Conservation (phyloP, 2,888 invertebrate species). For the Meteorus colon region DNA sequence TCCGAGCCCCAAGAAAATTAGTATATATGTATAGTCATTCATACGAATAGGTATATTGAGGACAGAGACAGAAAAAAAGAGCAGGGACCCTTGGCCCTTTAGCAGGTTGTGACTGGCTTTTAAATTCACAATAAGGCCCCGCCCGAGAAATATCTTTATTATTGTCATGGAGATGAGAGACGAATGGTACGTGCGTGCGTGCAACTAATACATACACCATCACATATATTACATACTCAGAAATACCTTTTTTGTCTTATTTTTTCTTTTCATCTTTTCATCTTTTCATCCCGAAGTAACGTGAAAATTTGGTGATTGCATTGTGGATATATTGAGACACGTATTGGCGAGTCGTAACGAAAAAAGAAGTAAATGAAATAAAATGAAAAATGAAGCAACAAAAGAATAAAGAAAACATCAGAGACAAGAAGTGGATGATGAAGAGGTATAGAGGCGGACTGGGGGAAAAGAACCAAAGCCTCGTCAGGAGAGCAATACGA, state of each 20-base stretch:
- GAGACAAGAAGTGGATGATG: slow-evolving; percentile 42
- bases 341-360: slow-evolving; percentile 19
- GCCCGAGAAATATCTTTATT: slow-evolving; percentile 67
- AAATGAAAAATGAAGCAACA: slow-evolving; percentile 11
- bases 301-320: slow-evolving; percentile 17
- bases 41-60: slow-evolving; percentile 5
- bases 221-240: neutral
- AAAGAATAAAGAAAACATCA: slow-evolving; percentile 26
- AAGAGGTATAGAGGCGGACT: slow-evolving; percentile 42
- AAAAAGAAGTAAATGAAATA: slow-evolving; percentile 10
- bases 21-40: slow-evolving; percentile 7
- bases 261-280: neutral
- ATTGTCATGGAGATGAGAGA: slow-evolving; percentile 69
- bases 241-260: neutral
- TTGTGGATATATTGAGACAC: slow-evolving; percentile 38
- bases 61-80: slow-evolving; percentile 25
- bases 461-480: slow-evolving; percentile 11
- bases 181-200: neutral
- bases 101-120: slow-evolving; percentile 55
- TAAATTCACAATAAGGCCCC: slow-evolving; percentile 54
- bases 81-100: slow-evolving; percentile 38
- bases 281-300: neutral
- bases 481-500: slow-evolving; percentile 33
- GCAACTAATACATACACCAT: neutral
- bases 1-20: slow-evolving; percentile 50